A percentile compares a stretch with the other conserved stretches of the same genome.
Evolutionary conservation across 2,797 vertebrate genomes (phyloP).

Genomic region (Sebastes kiyomatsui): DNA sequence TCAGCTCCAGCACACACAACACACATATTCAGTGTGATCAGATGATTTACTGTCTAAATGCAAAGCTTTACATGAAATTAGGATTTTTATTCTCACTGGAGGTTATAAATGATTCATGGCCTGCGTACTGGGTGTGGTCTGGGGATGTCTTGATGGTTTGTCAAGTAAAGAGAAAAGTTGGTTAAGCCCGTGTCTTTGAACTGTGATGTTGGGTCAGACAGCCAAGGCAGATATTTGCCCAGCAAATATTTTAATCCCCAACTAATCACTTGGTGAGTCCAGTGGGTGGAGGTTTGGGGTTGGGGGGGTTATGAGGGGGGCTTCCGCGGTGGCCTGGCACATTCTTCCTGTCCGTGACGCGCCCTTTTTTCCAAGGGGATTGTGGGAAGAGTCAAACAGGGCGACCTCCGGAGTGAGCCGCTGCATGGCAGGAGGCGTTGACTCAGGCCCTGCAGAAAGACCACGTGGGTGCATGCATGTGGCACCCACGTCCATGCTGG

Average conservation of each 20-base stretch:
- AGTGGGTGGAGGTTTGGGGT: slow-evolving; percentile 71
- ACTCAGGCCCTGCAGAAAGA: slow-evolving; percentile 46
- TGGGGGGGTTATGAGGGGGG: slow-evolving; percentile 36
- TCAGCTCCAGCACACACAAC: slow-evolving; percentile 8
- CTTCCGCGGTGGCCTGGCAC: slow-evolving; percentile 77
- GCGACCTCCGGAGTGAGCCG: slow-evolving; percentile 58
- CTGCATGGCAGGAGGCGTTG: slow-evolving; percentile 46
- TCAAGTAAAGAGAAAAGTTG: slow-evolving; percentile 78
- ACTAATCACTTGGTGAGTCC: slow-evolving; percentile 98
- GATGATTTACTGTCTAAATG: slow-evolving; percentile 12
- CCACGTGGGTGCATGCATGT: slow-evolving; percentile 56
- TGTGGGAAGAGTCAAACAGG: slow-evolving; percentile 78
- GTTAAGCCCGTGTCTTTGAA: slow-evolving; percentile 84
- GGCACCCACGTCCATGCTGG: slow-evolving; percentile 32
- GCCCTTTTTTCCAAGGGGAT: slow-evolving; percentile 77
- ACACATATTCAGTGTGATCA: slow-evolving; percentile 9
- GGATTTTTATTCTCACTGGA: slow-evolving; percentile 5
- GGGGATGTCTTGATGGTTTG: slow-evolving; percentile 70
- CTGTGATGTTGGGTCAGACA: slow-evolving; percentile 82
- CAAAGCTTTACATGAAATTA: slow-evolving; percentile 19
- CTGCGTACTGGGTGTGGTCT: slow-evolving; percentile 65
- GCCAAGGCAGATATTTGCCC: slow-evolving; percentile 96
- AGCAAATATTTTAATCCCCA: slow-evolving; percentile 99
- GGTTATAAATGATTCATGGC: slow-evolving; percentile 48
- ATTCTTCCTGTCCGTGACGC: slow-evolving; percentile 81